These are phyloP conservation scores for Parochlus steinenii DNA, from an alignment of 2,888 invertebrate species.

Conservation along the genomic window DNA sequence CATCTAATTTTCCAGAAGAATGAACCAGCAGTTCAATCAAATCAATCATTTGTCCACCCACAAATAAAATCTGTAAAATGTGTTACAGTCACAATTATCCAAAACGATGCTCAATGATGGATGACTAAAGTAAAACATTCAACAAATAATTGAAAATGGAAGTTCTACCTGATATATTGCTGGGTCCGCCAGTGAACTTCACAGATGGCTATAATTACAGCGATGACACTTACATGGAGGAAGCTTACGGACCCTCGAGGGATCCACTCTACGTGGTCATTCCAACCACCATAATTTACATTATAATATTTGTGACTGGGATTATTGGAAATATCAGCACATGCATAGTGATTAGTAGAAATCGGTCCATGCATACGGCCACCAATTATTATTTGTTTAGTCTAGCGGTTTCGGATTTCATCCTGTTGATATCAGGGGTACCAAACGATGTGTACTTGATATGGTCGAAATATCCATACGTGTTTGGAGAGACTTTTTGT, in stretches of 20 bases:
- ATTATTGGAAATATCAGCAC: slow-evolving; percentile 68
- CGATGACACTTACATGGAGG: background rate
- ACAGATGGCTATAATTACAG: background rate
- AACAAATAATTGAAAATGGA: too few relatives aligned
- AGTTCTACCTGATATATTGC: too few relatives aligned
- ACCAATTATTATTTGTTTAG: slow-evolving; percentile 73
- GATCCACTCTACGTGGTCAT: slow-evolving; percentile 46
- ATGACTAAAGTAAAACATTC: too few relatives aligned
- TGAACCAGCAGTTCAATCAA: too few relatives aligned
- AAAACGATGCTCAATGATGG: too few relatives aligned
- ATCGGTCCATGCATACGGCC: slow-evolving; percentile 68
- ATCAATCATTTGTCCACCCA: too few relatives aligned
- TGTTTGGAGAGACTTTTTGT: slow-evolving; percentile 67
- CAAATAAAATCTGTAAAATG: too few relatives aligned
- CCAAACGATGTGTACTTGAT: slow-evolving; percentile 68
- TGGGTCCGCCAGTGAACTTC: too few relatives aligned
- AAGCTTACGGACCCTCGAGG: slow-evolving; percentile 27
- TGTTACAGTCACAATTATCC: too few relatives aligned
- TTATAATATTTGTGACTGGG: slow-evolving; percentile 61
- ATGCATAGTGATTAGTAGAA: slow-evolving; percentile 66
- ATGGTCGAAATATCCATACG: slow-evolving; percentile 54
- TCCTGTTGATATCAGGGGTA: slow-evolving; percentile 57
- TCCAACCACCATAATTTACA: slow-evolving; percentile 59
- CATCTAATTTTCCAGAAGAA: too few relatives aligned
- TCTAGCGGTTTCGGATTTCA: slow-evolving; percentile 65